phyloP scores from a whole-genome alignment of 2,797 vertebrate genomes.

The Gymnoscopelus braueri region DNA sequence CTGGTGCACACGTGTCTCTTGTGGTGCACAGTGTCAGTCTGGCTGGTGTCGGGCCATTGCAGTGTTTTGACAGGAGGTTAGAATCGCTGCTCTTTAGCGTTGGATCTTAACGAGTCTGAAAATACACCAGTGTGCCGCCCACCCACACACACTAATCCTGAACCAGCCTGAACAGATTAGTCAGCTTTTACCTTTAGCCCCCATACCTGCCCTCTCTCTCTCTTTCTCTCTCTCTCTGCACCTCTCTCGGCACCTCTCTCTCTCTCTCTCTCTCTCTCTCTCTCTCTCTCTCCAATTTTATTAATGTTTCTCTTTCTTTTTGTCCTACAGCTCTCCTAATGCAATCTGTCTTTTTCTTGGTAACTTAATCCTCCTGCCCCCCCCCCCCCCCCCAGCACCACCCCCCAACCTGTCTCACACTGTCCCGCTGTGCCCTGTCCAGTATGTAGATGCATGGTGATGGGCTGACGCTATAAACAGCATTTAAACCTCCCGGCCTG shows the following conservation, averaged over 20 bases:
- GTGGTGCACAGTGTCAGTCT: neutral
- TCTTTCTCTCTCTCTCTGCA: conserved; percentile 3
- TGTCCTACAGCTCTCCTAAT: too few relatives aligned
- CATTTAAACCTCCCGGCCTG: neutral
- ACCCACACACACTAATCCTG: neutral
- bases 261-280: too few relatives aligned
- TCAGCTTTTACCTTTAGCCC: neutral
- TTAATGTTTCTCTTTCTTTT: too few relatives aligned
- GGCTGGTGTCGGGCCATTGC: neutral
- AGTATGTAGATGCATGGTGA: conserved; percentile 30
- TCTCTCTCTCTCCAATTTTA: too few relatives aligned
- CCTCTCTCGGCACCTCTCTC: too few relatives aligned
- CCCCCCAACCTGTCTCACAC: conserved; percentile 6
- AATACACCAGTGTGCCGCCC: neutral
- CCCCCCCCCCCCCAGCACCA: neutral
- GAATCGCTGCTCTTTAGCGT: too few relatives aligned
- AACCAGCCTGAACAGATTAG: neutral
- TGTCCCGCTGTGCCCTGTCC: conserved; percentile 4
- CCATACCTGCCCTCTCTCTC: neutral
- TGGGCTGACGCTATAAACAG: conserved; percentile 10
- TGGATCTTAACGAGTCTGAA: too few relatives aligned
- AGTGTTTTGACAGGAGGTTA: neutral
- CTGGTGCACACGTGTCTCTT: neutral
- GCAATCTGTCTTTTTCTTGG: neutral
- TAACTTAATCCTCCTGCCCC: neutral